Conservation (phyloP, 1,140 invertebrate species). For the Apis florea region DNA sequence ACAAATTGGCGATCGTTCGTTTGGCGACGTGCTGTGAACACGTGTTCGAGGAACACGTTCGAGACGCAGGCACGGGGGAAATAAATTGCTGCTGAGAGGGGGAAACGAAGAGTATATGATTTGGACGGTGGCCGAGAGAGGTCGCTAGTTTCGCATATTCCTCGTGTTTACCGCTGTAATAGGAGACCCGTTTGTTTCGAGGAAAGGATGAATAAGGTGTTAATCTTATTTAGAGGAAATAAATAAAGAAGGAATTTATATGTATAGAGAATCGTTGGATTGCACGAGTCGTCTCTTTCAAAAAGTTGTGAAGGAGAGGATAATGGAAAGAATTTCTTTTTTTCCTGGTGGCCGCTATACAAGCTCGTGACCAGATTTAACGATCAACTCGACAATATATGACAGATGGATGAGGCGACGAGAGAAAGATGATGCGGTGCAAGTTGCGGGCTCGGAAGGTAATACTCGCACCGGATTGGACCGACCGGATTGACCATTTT, state of each 20-base stretch:
- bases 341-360: neutral
- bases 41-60: neutral
- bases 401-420: too few relatives aligned
- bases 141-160: neutral
- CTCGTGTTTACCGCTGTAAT: neutral
- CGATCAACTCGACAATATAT: slow-evolving; percentile 27
- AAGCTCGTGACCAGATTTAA: slow-evolving; percentile 19
- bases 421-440: neutral
- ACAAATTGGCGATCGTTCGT: neutral
- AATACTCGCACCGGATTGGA: neutral
- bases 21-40: neutral
- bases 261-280: neutral
- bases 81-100: too few relatives aligned
- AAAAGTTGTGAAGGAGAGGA: neutral
- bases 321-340: neutral
- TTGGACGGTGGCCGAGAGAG: neutral
- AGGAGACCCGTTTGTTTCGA: neutral
- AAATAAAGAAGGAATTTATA: neutral
- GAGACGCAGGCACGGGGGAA: neutral
- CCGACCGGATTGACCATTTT: slow-evolving; percentile 16
- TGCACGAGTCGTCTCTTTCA: slow-evolving; percentile 1
- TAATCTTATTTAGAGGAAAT: neutral
- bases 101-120: neutral
- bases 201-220: neutral
- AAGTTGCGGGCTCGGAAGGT: neutral